A percentile compares a stretch with the other conserved stretches of the same genome.
phyloP scores from a whole-genome alignment of 2,113 vertebrate species.

The Chunga burmeisteri region DNA sequence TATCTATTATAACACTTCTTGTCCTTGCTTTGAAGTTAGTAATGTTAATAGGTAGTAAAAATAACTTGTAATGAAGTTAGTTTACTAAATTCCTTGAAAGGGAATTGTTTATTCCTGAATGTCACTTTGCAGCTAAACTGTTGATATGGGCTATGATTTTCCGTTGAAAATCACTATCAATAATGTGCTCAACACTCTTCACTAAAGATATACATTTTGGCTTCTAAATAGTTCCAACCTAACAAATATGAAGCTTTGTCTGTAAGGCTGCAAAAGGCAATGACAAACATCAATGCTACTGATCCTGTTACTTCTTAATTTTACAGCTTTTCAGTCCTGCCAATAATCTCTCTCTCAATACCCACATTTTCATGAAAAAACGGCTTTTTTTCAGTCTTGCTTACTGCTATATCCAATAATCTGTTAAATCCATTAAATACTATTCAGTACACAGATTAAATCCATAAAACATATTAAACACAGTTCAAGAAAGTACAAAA shows the following conservation, averaged over 20 bases:
- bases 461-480: background rate
- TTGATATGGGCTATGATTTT: background rate
- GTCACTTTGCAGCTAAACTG: background rate
- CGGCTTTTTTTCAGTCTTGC: background rate
- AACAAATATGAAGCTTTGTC: background rate
- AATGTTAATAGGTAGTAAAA: background rate
- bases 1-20: background rate
- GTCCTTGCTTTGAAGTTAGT: background rate
- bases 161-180: conserved; percentile 36
- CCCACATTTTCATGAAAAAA: background rate
- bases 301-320: background rate
- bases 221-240: background rate
- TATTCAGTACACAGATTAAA: background rate
- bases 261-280: conserved; percentile 1
- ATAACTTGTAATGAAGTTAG: background rate
- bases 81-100: background rate
- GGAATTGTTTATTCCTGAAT: background rate
- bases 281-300: background rate
- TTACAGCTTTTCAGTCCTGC: background rate
- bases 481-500: background rate
- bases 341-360: background rate
- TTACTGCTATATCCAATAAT: background rate
- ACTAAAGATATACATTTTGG: background rate
- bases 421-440: background rate
- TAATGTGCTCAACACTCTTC: conserved; percentile 40